Base-by-base conservation (phyloP, 2,888 invertebrate genomes). In the Lasioglossum calceatum region DNA sequence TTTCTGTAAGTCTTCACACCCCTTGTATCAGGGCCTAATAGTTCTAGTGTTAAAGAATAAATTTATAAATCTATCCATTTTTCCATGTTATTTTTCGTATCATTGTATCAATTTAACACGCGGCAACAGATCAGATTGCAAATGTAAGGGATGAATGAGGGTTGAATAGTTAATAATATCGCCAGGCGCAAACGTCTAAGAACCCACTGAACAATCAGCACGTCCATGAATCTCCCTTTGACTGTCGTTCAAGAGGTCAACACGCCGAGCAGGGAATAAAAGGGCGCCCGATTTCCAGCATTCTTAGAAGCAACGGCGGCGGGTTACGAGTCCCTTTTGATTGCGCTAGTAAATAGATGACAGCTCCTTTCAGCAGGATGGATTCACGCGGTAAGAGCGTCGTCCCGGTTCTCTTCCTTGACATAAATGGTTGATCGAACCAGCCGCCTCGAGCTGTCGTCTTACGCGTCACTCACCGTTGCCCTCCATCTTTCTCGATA, bases 321-420 rank as follows among this genome's bases (percentile, higher is more conserved):
- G 16, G 32, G 16, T 32, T 64, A 32, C 64, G 64, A 64, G 64
- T 44, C 47, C 44, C 50, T 36, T 70, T 54, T 36, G n/a, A 50
- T 50, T 10, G 12, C 39, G 50, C 39, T 16, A n/a, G 50, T 70
- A 70, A 70, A 50, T 36, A 39, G 50, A 16, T 19, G 70, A 70
- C 77, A 77, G 70, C 27, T 77, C 70, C n/a, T 77, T 54, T 77
- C 64, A 50, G 50, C 23, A 3, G 32, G 47, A 77, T 44, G 47
- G 67, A 47, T 67, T 67, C 36, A 23, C 19, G 32, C 64, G 32
- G 64, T 47, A 23, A 77, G 23, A 44, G 77, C 77, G 42, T 27
- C 12, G 64, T 16, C 23, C 64, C 16, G 36, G 39, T 36, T 54
- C 36, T 39, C 36, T 64, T 64, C 50, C 54, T 67, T 16, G 36